Percentiles rank a stretch among this genome's conserved stretches.
Evolutionary conservation across 2,888 invertebrate genomes (phyloP).

Genomic region (Polydrusus tereticollis): DNA sequence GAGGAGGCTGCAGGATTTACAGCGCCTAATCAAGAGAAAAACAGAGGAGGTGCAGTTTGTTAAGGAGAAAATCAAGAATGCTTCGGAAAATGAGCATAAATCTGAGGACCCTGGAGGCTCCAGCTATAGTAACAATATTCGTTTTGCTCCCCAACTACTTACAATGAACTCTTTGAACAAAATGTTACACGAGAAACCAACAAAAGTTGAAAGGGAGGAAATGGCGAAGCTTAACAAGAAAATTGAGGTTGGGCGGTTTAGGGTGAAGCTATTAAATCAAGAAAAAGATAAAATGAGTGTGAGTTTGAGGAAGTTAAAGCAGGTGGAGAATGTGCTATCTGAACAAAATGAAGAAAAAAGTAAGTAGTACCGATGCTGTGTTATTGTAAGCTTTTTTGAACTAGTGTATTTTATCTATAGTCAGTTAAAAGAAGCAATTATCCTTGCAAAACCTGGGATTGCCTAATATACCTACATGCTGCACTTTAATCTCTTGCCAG

Average conservation of each 20-base stretch:
- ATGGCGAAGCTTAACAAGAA: constrained; percentile 76
- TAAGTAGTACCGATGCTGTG: constrained; percentile 59
- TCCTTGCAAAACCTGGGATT: too few relatives aligned
- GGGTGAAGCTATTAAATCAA: constrained; percentile 77
- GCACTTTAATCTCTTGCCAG: too few relatives aligned
- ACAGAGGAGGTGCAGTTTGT: constrained; percentile 73
- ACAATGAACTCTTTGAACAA: constrained; percentile 66
- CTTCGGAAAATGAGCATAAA: constrained; percentile 27
- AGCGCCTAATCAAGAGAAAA: constrained; percentile 79
- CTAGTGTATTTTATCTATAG: too few relatives aligned
- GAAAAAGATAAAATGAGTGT: constrained; percentile 77
- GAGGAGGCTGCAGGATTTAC: constrained; percentile 77
- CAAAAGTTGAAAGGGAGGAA: constrained; percentile 67
- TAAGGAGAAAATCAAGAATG: constrained; percentile 64
- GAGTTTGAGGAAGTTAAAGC: constrained; percentile 75
- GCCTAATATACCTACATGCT: too few relatives aligned
- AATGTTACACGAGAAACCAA: constrained; percentile 61
- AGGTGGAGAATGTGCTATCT: constrained; percentile 73
- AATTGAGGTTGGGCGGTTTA: constrained; percentile 79
- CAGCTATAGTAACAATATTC: constrained; percentile 51
- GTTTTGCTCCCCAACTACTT: constrained; percentile 63
- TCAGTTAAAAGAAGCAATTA: too few relatives aligned
- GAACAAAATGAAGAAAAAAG: constrained; percentile 80
- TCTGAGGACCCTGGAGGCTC: constrained; percentile 36
- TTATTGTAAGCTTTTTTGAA: not conserved